Evolutionary conservation across 2,113 vertebrate genomes (phyloP), one percentile per base, ranked within the genome.

Genomic region (Triplophysa siluroides): DNA sequence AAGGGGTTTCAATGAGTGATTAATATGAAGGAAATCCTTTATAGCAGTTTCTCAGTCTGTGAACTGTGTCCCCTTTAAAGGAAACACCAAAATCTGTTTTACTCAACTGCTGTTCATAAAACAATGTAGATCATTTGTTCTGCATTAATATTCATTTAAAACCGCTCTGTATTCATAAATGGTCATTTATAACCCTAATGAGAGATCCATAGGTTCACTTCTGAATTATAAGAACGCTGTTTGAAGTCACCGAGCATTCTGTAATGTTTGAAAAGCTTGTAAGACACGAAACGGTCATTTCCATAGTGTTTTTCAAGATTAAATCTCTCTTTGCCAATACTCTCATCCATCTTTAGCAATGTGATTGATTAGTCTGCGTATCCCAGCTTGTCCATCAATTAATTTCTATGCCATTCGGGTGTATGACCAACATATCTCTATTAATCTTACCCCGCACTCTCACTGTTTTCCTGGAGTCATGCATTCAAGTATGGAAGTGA

Each of bases 341-440:
- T 29, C 60, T 61, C 73, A 76, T 76, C 73, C 73, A 50, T 76
- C 58, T 76, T 62, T 76, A 76, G 58, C 14, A 29, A 50, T 76
- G 73, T 76, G 73, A 76, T 47, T 50, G 41, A 76, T 76, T 62
- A 76, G 58, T 63, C 33, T 73, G 71, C 33, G 38, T 61, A 60
- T 73, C 13, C 71, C n/a, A 43, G 54, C 54, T 73, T 73, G 71
- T 73, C 54, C 54, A 73, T 73, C 71, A 73, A 73, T 73, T 73
- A 73, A 73, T 73, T 73, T 60, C 58, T 61, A 60, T 73, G n/a
- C 54, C 54, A 73, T 73, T 73, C 60, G 58, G 43, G 41, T 62
- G 73, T 47, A 76, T 76, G 58, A 76, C 60, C 73, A 76, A 29
- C 73, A 76, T 16, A 76, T 76, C 73, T 63, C 73, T 63, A 62